Conservation (phyloP, 2,113 vertebrate genomes). For the Rhineura floridana region DNA sequence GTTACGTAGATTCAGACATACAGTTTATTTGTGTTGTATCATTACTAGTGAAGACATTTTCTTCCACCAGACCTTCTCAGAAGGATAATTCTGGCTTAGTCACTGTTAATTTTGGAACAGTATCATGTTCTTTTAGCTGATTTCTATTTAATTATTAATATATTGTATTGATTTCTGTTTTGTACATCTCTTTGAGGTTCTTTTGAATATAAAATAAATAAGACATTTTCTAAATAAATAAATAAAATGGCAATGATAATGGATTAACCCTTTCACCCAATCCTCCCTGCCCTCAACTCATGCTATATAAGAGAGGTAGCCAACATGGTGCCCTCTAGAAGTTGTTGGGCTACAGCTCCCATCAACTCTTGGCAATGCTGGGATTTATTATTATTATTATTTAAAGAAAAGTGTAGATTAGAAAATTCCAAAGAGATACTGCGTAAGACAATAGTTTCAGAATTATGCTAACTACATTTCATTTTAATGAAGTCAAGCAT, state of each 20-base stretch:
- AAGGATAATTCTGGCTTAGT: too few relatives aligned
- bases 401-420: neutral
- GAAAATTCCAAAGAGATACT: neutral
- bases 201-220: too few relatives aligned
- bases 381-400: neutral
- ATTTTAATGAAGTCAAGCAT: conserved; percentile 4
- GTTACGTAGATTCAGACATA: neutral
- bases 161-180: too few relatives aligned
- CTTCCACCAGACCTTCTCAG: too few relatives aligned
- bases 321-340: too few relatives aligned
- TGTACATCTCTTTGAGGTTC: too few relatives aligned
- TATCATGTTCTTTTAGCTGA: too few relatives aligned
- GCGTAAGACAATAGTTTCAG: neutral
- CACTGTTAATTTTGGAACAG: too few relatives aligned
- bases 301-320: neutral
- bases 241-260: neutral
- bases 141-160: too few relatives aligned
- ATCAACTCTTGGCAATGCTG: neutral
- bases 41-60: neutral
- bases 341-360: too few relatives aligned
- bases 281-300: neutral
- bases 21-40: neutral
- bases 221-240: too few relatives aligned
- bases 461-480: neutral
- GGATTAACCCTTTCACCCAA: neutral